Base-by-base conservation (phyloP, 2,888 invertebrate genomes). In the Diogma glabrata region DNA sequence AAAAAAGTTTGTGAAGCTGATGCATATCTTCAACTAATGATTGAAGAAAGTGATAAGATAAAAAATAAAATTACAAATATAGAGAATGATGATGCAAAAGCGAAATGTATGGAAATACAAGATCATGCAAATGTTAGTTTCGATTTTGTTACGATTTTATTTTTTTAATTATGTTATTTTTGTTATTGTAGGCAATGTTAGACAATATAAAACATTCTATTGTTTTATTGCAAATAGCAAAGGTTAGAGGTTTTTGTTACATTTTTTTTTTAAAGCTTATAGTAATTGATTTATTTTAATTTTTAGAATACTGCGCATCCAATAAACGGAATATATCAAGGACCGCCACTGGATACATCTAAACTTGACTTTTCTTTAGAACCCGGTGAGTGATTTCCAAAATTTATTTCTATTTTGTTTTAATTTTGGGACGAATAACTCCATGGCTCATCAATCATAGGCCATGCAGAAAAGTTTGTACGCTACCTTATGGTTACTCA, bases 171-270 rank as follows among this genome's bases (percentile, higher is more conserved):
- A 4, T 53, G 16, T 53, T 54, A 54, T 51, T 56, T 53, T 52
- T 56, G 59, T 55, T 62, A 65, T 77, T 75, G 55, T 75, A 92
- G 86, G 82, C 81, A 55, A 90, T 96, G 85, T 78, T 97, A 70
- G 95, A 97, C 73, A 88, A 94, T 62, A 89, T 97, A 59, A 97
- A 97, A 75, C 96, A 97, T 78, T 90, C 95, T 63, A 97, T 97
- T 73, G 94, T 97, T 58, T 82, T 94, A 64, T 78, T 97, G 60
- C 96, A 97, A 80, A 95, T 96, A 69, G 92, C 95, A 60, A 96
- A 96, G 84, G 91, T 91, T 75, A 64, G 64, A 61, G 56, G 52
- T 53, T 30, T 28, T 52, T 54, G 30, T 23, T 14, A n/a, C 33
- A 47, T 47, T 51, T 3, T 10, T 38, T 48, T 3, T 30, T 49